Conservation (phyloP, 2,797 vertebrate genomes). For the Ficedula albicollis region DNA sequence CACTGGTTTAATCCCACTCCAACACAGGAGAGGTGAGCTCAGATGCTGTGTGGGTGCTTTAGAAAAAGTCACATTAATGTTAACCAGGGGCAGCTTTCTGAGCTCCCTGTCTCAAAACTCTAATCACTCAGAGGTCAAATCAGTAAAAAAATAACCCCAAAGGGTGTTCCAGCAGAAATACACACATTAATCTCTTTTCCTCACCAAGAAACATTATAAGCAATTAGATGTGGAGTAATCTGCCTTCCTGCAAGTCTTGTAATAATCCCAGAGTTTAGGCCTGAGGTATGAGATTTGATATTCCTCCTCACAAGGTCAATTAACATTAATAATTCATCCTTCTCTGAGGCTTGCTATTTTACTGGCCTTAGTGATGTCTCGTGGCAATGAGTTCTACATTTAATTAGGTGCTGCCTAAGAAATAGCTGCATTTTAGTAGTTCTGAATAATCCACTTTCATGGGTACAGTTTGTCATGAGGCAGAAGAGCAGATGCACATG, state of each 20-base stretch:
- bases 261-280: slow-evolving; percentile 47
- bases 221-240: slow-evolving; percentile 41
- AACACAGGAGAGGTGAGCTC: background rate
- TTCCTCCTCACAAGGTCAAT: slow-evolving; percentile 40
- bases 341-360: slow-evolving; percentile 29
- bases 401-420: slow-evolving; percentile 34
- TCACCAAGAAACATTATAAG: slow-evolving; percentile 8
- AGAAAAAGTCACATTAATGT: background rate
- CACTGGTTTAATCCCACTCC: background rate
- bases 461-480: background rate
- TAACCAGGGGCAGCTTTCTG: slow-evolving; percentile 1
- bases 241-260: slow-evolving; percentile 18
- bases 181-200: slow-evolving; percentile 5
- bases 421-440: slow-evolving; percentile 1
- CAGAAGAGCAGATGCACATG: slow-evolving; percentile 28
- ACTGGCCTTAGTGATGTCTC: background rate
- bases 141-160: slow-evolving; percentile 14
- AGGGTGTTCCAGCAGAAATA: background rate
- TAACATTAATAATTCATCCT: slow-evolving; percentile 57
- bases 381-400: slow-evolving; percentile 12
- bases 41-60: background rate
- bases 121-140: slow-evolving; percentile 1
- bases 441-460: slow-evolving; percentile 22
- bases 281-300: slow-evolving; percentile 40
- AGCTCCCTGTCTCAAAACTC: slow-evolving; percentile 2